Percentiles rank a stretch among this genome's conserved stretches.
Evolutionary conservation across 2,113 vertebrate species (phyloP).

Genomic region (Ophiodon elongatus): DNA sequence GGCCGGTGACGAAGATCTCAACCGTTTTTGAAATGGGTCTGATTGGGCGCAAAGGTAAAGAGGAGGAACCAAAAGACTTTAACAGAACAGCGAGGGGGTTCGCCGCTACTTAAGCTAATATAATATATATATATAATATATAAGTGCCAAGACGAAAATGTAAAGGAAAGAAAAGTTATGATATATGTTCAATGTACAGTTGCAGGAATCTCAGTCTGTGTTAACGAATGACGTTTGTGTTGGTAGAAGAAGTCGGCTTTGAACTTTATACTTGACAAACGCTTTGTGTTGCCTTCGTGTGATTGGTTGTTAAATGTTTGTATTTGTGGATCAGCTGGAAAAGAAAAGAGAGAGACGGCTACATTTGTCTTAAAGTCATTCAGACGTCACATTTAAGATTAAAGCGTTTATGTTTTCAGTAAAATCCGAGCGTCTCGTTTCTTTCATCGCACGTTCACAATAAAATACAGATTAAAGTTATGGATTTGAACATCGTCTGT

Average conservation of each 20-base stretch:
- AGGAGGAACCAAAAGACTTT: conserved; percentile 90
- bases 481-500: no score
- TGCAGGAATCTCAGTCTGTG: conserved; percentile 53
- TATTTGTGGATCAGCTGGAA: conserved; percentile 41
- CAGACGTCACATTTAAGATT: conserved; percentile 58
- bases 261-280: conserved; percentile 73
- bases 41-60: conserved; percentile 83
- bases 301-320: conserved; percentile 52
- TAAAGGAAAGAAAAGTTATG: conserved; percentile 27
- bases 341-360: conserved; percentile 13
- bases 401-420: conserved; percentile 64
- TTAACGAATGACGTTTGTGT: conserved; percentile 14
- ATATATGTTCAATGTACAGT: conserved; percentile 67
- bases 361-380: conserved; percentile 64
- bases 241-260: conserved; percentile 23
- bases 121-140: conserved; percentile 4
- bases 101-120: conserved; percentile 63
- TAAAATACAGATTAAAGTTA: background rate
- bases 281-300: conserved; percentile 51
- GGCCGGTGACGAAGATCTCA: conserved; percentile 84
- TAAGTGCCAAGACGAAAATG: conserved; percentile 30
- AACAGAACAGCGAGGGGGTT: conserved; percentile 92
- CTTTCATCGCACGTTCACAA: conserved; percentile 30
- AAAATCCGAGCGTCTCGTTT: conserved; percentile 57
- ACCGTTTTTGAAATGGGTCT: conserved; percentile 84